Evolutionary conservation across 1,140 invertebrate genomes (phyloP).

Genomic region (Oncopeltus fasciatus): DNA sequence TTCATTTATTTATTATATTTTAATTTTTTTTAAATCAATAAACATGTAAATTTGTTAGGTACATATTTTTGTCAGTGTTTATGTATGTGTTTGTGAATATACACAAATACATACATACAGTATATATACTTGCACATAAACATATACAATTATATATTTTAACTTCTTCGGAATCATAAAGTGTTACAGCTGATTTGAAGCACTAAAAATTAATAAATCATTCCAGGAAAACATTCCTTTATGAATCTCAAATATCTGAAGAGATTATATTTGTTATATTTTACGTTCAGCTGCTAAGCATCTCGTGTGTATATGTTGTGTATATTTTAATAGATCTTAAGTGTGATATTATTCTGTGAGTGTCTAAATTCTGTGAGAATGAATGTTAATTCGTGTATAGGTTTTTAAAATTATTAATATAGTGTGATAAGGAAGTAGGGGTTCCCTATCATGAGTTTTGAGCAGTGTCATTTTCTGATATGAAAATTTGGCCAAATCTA

Average conservation of each 20-base stretch:
- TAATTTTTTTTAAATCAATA: neutral
- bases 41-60: neutral
- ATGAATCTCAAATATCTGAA: too few species aligned
- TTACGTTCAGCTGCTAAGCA: neutral
- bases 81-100: neutral
- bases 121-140: too few species aligned
- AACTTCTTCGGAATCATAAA: too few species aligned
- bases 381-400: too few species aligned
- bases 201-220: neutral
- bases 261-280: too few species aligned
- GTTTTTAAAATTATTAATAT: too few species aligned
- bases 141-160: too few species aligned
- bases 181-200: too few species aligned
- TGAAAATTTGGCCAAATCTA: neutral
- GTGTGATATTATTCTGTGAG: neutral
- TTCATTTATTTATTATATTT: too few species aligned
- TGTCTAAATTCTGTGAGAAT: neutral
- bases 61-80: neutral
- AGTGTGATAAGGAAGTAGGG: too few species aligned
- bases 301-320: neutral
- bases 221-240: neutral
- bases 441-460: too few species aligned
- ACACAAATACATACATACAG: too few species aligned
- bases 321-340: neutral
- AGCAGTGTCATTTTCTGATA: conserved; percentile 6